phyloP scores from a whole-genome alignment of 2,888 invertebrate species.

The Imbricaverruca yamaguchii region DNA sequence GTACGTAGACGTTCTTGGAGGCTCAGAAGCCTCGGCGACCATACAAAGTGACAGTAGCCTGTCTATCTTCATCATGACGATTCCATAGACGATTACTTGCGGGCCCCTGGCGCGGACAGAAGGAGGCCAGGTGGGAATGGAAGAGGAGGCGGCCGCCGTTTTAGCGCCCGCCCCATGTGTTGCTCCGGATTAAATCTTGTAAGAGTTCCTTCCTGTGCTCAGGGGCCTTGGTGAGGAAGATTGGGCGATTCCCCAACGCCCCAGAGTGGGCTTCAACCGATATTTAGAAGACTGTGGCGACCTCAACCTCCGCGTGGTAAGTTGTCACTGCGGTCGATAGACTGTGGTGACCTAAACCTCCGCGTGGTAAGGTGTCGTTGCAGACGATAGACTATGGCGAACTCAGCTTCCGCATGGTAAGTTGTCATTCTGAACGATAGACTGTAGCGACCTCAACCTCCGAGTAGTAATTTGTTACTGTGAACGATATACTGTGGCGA shows the following conservation, averaged over 20 bases:
- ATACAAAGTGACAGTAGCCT: too few relatives aligned
- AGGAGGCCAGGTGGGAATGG: too few relatives aligned
- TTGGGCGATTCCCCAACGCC: neutral
- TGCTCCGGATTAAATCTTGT: too few relatives aligned
- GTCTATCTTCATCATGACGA: too few relatives aligned
- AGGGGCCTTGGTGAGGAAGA: slow-evolving; percentile 5
- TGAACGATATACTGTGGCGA: too few relatives aligned
- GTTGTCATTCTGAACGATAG: neutral
- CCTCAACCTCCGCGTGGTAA: neutral
- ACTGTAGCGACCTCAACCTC: neutral
- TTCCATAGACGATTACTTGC: too few relatives aligned
- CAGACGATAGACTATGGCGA: neutral
- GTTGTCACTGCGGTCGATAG: neutral
- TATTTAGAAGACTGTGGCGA: neutral
- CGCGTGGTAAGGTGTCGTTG: neutral
- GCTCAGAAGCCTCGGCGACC: too few relatives aligned
- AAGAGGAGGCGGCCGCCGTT: too few relatives aligned
- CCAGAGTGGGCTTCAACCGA: neutral
- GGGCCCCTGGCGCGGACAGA: too few relatives aligned
- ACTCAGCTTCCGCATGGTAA: neutral
- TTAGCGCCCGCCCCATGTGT: too few relatives aligned
- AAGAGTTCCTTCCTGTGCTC: too few relatives aligned
- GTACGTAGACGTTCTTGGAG: too few relatives aligned
- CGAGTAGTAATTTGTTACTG: neutral
- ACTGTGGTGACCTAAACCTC: neutral